Evolutionary conservation across 2,888 invertebrate species (phyloP).

Genomic region (Eristalinus sepulchralis): DNA sequence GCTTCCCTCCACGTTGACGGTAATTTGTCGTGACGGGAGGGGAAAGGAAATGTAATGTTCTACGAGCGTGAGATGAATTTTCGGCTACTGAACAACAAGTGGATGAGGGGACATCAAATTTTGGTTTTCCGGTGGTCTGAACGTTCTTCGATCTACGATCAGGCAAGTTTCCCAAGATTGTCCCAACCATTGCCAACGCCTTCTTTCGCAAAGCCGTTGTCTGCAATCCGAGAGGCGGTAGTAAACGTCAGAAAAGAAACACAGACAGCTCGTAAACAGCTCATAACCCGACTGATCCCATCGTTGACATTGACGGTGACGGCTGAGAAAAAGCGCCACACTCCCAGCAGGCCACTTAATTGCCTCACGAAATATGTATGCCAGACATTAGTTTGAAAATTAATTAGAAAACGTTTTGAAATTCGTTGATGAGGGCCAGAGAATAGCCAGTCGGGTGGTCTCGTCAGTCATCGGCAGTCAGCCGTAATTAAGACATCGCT

Average conservation of each 20-base stretch:
- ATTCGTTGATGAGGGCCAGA: neutral
- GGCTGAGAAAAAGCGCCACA: neutral
- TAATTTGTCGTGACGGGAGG: neutral
- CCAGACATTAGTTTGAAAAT: neutral
- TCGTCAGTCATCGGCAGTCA: neutral
- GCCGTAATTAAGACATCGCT: conserved; percentile 15
- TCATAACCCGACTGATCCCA: neutral
- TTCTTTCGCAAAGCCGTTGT: neutral
- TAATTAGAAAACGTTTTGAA: neutral
- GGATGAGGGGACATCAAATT: neutral
- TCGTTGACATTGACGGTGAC: neutral
- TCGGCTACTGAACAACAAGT: neutral
- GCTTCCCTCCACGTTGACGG: neutral
- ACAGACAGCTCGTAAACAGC: neutral
- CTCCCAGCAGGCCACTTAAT: neutral
- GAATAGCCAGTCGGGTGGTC: neutral
- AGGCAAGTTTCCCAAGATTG: neutral
- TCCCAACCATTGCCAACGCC: too few relatives aligned
- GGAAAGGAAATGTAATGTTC: neutral
- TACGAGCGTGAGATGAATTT: neutral
- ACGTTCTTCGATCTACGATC: too few relatives aligned
- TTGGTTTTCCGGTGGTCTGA: neutral
- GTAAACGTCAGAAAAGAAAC: neutral
- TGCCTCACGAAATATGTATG: neutral
- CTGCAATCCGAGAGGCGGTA: neutral